Evolutionary conservation across 2,797 vertebrate species (phyloP).

Genomic region (Acanthiza pusilla): DNA sequence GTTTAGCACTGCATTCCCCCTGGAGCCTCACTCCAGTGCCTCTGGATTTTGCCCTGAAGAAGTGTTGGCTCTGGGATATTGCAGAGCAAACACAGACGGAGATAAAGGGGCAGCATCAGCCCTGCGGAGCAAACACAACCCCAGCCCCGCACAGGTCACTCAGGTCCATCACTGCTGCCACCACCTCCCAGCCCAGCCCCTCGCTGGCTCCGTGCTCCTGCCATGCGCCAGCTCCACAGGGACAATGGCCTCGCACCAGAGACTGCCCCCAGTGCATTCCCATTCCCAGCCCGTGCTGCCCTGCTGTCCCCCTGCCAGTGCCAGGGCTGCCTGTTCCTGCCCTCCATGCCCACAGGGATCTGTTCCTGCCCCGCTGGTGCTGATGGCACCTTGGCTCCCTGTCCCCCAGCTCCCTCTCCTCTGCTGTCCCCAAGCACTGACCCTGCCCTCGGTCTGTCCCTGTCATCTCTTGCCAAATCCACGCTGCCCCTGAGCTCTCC

Average conservation of each 20-base stretch:
- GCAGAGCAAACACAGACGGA: neutral
- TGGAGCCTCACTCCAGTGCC: neutral
- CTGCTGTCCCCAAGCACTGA: neutral
- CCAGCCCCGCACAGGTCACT: neutral
- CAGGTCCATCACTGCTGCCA: neutral
- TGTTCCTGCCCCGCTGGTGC: neutral
- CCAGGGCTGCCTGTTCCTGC: neutral
- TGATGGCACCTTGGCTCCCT: neutral
- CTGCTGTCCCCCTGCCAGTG: neutral
- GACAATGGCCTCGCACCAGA: neutral
- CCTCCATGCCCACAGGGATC: accelerated
- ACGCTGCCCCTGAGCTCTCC: neutral
- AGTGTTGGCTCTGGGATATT: neutral
- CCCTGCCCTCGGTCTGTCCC: neutral
- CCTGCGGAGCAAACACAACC: neutral
- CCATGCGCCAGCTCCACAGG: neutral
- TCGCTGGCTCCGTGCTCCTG: neutral
- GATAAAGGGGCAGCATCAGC: neutral
- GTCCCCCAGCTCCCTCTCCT: neutral
- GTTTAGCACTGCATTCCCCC: neutral
- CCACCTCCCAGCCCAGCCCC: neutral
- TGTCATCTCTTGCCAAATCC: neutral
- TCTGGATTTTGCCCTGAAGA: constrained; percentile 30
- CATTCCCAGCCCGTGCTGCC: neutral
- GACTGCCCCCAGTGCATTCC: neutral